A percentile compares a stretch with the other conserved stretches of the same genome.
Conservation (phyloP, 2,888 invertebrate genomes). For the Troides helena region DNA sequence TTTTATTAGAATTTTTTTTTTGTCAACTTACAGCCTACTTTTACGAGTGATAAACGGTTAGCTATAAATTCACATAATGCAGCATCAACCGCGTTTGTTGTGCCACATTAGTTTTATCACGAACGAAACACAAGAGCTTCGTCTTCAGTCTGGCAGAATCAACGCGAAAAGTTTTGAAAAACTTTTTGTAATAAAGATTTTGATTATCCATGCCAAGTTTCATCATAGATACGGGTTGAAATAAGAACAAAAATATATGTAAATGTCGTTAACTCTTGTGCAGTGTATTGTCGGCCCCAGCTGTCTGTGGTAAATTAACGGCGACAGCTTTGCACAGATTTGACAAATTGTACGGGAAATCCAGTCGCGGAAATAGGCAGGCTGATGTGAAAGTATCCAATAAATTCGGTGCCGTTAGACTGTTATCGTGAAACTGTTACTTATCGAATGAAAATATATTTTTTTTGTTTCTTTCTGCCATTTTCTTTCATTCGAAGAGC, state of each 20-base stretch:
- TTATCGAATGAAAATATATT: too few species aligned
- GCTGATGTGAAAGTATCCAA: constrained; percentile 1
- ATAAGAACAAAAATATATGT: constrained; percentile 27
- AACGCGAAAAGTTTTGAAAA: constrained; percentile 1
- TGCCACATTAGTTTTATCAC: constrained; percentile 6
- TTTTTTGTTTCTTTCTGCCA: too few species aligned
- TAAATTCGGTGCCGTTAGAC: constrained; percentile 2
- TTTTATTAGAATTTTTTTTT: background rate
- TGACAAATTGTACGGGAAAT: constrained; percentile 16
- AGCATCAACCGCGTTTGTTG: constrained; percentile 1
- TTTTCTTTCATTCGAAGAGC: too few species aligned
- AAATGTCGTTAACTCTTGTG: constrained; percentile 10
- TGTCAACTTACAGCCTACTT: background rate
- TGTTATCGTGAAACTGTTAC: background rate
- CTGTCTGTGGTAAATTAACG: constrained; percentile 26
- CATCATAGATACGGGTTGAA: constrained; percentile 33
- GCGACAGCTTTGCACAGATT: constrained; percentile 14
- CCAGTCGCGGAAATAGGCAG: background rate
- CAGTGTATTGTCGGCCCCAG: constrained; percentile 3
- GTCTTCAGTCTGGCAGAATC: background rate
- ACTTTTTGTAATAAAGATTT: constrained; percentile 23
- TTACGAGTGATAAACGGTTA: constrained; percentile 3
- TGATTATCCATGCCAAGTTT: constrained; percentile 36
- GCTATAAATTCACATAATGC: constrained; percentile 3
- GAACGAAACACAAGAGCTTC: background rate